Conservation (phyloP, 2,888 invertebrate genomes). For the Cephus runcator region DNA sequence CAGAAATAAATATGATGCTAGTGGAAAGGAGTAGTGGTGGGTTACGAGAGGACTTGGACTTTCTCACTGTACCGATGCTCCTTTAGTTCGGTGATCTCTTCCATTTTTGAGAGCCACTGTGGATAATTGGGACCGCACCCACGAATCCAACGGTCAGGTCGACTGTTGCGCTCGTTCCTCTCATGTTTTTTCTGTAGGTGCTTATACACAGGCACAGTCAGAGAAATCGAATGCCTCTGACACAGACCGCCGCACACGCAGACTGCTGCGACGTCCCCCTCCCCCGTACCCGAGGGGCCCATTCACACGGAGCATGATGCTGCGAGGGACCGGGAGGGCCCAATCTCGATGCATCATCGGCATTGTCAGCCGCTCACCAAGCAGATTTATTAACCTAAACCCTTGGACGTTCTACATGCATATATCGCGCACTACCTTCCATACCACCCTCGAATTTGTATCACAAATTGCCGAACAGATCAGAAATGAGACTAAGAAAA, state of each 20-base stretch:
- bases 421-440: background rate
- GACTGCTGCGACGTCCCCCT: too few relatives aligned
- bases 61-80: background rate
- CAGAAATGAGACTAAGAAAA: constrained; percentile 10
- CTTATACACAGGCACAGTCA: constrained; percentile 30
- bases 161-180: background rate
- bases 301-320: background rate
- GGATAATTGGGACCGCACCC: constrained; percentile 53
- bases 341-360: constrained; percentile 25
- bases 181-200: constrained; percentile 17
- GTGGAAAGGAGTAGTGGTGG: background rate
- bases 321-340: constrained; percentile 3
- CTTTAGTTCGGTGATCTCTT: background rate
- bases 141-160: constrained; percentile 21
- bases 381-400: constrained; percentile 23
- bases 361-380: constrained; percentile 23
- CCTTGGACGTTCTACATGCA: constrained; percentile 15
- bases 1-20: too few relatives aligned
- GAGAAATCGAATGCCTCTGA: constrained; percentile 21
- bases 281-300: too few relatives aligned
- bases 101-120: constrained; percentile 46
- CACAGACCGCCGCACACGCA: background rate
- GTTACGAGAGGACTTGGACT: background rate
- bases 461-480: constrained; percentile 16
- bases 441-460: constrained; percentile 15